Base-by-base conservation (phyloP, 2,113 vertebrate species). In the Meleagris gallopavo region DNA sequence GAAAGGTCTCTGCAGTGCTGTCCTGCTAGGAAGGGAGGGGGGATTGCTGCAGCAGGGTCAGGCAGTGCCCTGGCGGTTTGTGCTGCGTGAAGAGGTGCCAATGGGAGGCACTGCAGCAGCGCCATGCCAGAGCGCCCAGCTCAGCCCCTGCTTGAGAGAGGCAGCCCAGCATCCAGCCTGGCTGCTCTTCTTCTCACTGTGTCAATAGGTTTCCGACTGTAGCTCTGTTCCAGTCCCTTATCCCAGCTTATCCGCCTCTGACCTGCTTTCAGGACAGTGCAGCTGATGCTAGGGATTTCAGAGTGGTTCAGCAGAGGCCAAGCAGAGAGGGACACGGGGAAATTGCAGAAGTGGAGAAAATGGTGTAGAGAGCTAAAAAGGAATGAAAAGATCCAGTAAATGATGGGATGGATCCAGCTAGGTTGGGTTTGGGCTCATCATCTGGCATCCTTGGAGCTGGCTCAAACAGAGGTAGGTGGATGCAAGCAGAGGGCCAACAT, bases 181-280 rank as follows among this genome's bases (percentile, higher is more conserved):
- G 32, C 77, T 93, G 54, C 61, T 50, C 79, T 69, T 48, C 27
- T 88, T 19, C 38, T 85, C 52, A 1, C 74, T 58, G 16, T 62
- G 50, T 73, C 34, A n/a, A 6, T 4, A 4, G 52, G 69, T 74
- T 87, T 64, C 57, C 3, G 3, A 41, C 43, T 71, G 32, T 25
- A 34, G 81, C 66, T 81, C 81, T 13, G 27, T 83, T 92, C 81
- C 93, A 94, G 82, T 93, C 95, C 79, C 50, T 96, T 94, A 97
- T 97, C 95, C 94, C 22, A 3, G 94, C 84, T 97, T 96, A 97
- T 97, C 97, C 73, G 75, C 67, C 66, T 85, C 70, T 97, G 95
- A 95, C 96, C 97, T 97, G 88, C 83, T 97, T 97, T 96, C 80
- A 77, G 96, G 95, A 86, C 78, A 79, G 88, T 38, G 60, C 87